Conservation (phyloP, 1,140 invertebrate genomes). For the Camponotus pennsylvanicus region DNA sequence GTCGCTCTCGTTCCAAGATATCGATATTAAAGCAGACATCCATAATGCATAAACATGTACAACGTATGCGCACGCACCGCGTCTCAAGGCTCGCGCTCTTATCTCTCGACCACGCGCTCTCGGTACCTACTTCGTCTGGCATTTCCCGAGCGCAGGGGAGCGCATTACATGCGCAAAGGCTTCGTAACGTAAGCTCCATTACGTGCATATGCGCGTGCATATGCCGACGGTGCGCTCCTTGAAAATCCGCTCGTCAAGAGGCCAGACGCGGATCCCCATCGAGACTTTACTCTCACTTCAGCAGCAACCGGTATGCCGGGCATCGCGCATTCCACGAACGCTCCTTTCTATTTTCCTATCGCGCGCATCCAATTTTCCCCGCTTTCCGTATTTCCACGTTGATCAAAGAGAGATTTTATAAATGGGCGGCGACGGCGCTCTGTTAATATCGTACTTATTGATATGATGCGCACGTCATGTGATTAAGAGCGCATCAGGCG, state of each 20-base stretch:
- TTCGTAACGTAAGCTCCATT: conserved; percentile 67
- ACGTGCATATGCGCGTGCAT: conserved; percentile 23
- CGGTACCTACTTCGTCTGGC: conserved; percentile 2
- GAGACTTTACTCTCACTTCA: conserved; percentile 46
- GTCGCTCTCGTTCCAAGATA: background rate
- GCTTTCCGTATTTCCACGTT: conserved; percentile 9
- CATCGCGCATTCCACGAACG: conserved; percentile 21
- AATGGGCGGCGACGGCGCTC: background rate
- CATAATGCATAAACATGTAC: background rate
- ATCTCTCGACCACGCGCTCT: conserved; percentile 61
- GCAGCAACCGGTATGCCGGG: conserved; percentile 10
- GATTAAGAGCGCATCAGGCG: background rate
- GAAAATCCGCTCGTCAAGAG: conserved; percentile 57
- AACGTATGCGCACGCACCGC: background rate
- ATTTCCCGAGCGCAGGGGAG: conserved; percentile 16
- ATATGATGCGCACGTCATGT: background rate
- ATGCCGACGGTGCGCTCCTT: conserved; percentile 25
- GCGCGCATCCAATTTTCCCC: conserved; percentile 21
- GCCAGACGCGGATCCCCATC: conserved; percentile 62
- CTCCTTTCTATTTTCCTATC: conserved; percentile 45
- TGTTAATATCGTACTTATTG: conserved; percentile 24
- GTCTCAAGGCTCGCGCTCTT: conserved; percentile 52
- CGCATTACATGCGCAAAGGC: conserved; percentile 34
- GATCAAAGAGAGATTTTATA: background rate
- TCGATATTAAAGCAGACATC: conserved; percentile 18